These are phyloP conservation scores for Eumeta japonica DNA, from an alignment of 1,140 invertebrate genomes.

Conservation along the genomic window DNA sequence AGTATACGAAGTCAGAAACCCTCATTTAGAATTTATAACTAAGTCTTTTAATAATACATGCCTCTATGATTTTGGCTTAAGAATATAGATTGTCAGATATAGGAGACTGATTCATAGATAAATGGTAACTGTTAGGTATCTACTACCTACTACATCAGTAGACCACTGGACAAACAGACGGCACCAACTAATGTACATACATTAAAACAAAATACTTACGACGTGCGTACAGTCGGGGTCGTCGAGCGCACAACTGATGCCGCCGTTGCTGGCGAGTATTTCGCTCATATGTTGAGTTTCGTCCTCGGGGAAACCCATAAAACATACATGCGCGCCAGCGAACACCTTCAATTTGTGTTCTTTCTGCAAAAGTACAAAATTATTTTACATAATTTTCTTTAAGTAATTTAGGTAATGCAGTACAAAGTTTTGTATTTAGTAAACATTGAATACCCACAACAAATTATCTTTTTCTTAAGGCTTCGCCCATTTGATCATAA, in stretches of 20 bases:
- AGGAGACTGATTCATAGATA: constrained; percentile 21
- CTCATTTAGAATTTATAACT: too few species aligned
- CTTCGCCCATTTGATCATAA: too few species aligned
- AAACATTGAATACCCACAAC: not conserved
- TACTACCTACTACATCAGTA: too few species aligned
- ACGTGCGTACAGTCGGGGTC: constrained; percentile 87
- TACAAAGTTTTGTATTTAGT: not conserved
- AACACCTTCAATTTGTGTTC: constrained; percentile 84
- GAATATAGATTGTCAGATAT: constrained; percentile 28
- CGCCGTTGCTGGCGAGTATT: constrained; percentile 82
- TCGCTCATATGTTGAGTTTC: constrained; percentile 91
- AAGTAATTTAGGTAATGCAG: not conserved
- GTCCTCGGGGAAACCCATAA: constrained; percentile 84
- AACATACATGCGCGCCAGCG: constrained; percentile 80
- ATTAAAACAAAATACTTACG: constrained; percentile 66
- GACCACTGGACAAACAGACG: too few species aligned
- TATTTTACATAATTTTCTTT: not conserved
- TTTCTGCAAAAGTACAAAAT: constrained; percentile 50
- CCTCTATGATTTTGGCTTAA: too few species aligned
- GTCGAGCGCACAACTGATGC: constrained; percentile 69
- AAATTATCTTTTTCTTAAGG: too few species aligned
- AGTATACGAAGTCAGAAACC: too few species aligned
- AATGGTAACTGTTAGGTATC: constrained; percentile 16
- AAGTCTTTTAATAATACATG: too few species aligned
- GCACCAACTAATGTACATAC: too few species aligned